Conservation (phyloP, 2,113 vertebrate genomes). For the Onychorhynchus coronatus region DNA sequence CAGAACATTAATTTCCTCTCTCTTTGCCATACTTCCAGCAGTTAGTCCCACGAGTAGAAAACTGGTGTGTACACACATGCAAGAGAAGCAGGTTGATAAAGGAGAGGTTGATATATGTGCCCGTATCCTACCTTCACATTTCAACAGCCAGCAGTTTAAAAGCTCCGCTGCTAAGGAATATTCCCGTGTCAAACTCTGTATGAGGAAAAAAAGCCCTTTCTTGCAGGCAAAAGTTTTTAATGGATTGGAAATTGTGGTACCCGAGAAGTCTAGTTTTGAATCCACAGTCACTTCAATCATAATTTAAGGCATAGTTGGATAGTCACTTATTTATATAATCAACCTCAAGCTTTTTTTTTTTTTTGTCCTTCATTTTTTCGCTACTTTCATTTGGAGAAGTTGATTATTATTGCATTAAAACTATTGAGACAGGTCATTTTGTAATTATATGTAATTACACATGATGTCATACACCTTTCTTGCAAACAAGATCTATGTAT, state of each 20-base stretch:
- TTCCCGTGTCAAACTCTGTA: neutral
- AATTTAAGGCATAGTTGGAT: neutral
- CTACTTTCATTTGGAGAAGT: neutral
- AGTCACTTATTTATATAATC: neutral
- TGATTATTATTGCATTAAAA: neutral
- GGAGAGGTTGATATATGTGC: neutral
- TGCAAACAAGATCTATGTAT: neutral
- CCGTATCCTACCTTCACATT: neutral
- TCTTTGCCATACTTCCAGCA: neutral
- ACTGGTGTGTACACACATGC: neutral
- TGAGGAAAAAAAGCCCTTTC: neutral
- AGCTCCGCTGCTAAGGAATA: neutral
- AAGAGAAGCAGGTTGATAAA: neutral
- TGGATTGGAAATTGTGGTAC: neutral
- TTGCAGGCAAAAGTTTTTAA: neutral
- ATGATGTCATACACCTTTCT: neutral
- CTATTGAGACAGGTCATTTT: neutral
- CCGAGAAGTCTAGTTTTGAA: neutral
- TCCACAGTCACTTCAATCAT: neutral
- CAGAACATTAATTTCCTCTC: neutral
- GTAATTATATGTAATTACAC: neutral
- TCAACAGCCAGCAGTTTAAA: neutral
- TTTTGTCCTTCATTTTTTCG: neutral
- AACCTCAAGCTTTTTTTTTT: neutral
- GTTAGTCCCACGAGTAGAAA: neutral